Percentiles rank a stretch among this genome's conserved stretches.
Conservation (phyloP, 37 sponge, comb jelly and placozoan genomes). For the Beroe ovata region DNA sequence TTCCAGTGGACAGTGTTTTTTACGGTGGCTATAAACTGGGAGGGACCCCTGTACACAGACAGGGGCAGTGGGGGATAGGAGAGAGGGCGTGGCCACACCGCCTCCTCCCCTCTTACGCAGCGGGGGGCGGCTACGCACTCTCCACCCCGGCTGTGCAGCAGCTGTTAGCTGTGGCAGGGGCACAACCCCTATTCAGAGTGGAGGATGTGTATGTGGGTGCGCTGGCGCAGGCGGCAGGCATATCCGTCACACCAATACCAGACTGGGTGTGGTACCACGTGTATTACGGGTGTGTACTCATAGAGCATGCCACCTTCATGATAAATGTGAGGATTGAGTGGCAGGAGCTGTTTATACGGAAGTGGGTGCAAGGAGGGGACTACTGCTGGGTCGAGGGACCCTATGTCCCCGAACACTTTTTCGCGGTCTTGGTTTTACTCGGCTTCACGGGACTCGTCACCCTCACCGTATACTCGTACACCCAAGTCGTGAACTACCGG, state of each 20-base stretch:
- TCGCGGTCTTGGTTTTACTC: too few species aligned
- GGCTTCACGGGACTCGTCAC: too few species aligned
- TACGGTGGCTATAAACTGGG: neutral
- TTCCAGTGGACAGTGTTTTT: neutral
- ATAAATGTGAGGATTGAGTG: neutral
- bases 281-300: neutral
- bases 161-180: neutral
- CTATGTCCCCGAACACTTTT: neutral
- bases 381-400: neutral
- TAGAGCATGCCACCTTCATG: neutral
- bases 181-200: neutral
- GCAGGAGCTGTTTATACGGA: neutral
- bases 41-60: neutral
- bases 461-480: too few species aligned
- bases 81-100: neutral
- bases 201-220: slow-evolving; percentile 29
- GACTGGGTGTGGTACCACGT: neutral
- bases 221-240: neutral
- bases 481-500: too few species aligned
- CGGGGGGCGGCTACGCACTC: neutral
- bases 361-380: neutral
- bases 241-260: neutral
- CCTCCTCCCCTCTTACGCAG: neutral
- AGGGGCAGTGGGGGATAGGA: neutral
- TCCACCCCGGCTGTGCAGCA: neutral